A percentile compares a stretch with the other conserved stretches of the same genome.
phyloP scores from a whole-genome alignment of 2,797 vertebrate genomes.

The Nasua narica region DNA sequence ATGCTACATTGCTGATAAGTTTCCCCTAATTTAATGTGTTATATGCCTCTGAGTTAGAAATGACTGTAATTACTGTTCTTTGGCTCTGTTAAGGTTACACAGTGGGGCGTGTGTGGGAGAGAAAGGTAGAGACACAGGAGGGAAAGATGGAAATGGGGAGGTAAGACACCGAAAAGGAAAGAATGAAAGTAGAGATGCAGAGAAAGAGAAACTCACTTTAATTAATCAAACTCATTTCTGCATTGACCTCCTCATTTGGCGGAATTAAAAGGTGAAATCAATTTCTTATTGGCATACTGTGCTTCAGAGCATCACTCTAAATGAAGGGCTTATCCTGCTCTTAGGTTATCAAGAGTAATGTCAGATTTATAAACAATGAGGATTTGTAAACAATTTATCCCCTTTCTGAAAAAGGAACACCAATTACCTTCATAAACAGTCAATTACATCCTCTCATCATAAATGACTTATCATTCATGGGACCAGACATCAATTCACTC shows the following conservation, averaged over 20 bases:
- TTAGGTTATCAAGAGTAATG: slow-evolving; percentile 17
- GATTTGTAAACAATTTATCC: neutral
- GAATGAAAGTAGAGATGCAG: neutral
- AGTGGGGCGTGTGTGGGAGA: neutral
- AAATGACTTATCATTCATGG: neutral
- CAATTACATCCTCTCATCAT: neutral
- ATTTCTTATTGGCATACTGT: neutral
- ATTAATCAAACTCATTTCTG: neutral
- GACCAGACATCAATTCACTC: neutral
- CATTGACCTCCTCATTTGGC: neutral
- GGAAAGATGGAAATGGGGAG: neutral
- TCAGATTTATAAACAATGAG: slow-evolving; percentile 8
- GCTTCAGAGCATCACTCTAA: neutral
- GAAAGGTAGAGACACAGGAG: neutral
- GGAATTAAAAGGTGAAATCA: neutral
- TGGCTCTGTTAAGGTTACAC: neutral
- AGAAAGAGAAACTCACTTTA: neutral
- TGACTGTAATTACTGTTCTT: slow-evolving; percentile 3
- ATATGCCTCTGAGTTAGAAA: slow-evolving; percentile 12
- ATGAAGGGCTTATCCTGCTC: neutral
- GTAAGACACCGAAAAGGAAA: neutral
- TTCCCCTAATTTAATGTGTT: neutral
- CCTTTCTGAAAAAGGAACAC: slow-evolving; percentile 2
- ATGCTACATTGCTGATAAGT: neutral
- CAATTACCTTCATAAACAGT: neutral